Evolutionary conservation across 1,140 invertebrate species (phyloP).

Genomic region (Mya arenaria): DNA sequence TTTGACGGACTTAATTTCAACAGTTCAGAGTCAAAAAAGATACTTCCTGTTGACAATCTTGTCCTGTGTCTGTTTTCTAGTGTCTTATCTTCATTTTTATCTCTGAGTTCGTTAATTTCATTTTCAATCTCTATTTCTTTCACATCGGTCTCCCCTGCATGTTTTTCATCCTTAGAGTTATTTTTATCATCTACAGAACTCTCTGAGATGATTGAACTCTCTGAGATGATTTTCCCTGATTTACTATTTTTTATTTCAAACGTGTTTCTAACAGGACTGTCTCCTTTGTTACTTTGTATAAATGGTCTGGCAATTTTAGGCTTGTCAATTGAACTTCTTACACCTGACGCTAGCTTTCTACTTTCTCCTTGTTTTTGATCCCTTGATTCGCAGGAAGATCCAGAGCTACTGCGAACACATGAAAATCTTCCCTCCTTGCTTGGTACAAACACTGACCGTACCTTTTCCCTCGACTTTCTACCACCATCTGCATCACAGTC

Average conservation of each 20-base stretch:
- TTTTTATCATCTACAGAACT: not conserved
- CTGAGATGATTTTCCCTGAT: not conserved
- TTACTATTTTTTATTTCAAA: not conserved
- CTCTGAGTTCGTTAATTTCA: not conserved
- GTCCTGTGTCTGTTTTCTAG: conserved; percentile 12
- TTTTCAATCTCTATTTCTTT: not conserved
- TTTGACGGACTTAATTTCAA: conserved; percentile 39
- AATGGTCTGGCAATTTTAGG: too few species aligned
- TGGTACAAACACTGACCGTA: too few species aligned
- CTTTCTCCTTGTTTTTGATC: not conserved
- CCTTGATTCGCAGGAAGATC: not conserved
- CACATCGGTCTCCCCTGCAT: too few species aligned
- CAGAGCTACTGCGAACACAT: not conserved
- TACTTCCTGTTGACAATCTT: conserved; percentile 35
- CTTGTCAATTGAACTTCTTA: too few species aligned
- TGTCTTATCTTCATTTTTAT: not conserved
- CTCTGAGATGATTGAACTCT: too few species aligned
- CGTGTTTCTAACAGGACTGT: too few species aligned
- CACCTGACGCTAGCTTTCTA: not conserved
- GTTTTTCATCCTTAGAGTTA: not conserved
- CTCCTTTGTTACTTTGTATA: too few species aligned
- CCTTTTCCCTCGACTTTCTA: too few species aligned
- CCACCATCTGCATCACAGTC: too few species aligned
- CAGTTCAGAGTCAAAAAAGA: conserved; percentile 41
- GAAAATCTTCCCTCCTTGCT: too few species aligned